A percentile compares a stretch with the other conserved stretches of the same genome.
Evolutionary conservation across 2,113 vertebrate species (phyloP).

Genomic region (Clarias macrocephalus): DNA sequence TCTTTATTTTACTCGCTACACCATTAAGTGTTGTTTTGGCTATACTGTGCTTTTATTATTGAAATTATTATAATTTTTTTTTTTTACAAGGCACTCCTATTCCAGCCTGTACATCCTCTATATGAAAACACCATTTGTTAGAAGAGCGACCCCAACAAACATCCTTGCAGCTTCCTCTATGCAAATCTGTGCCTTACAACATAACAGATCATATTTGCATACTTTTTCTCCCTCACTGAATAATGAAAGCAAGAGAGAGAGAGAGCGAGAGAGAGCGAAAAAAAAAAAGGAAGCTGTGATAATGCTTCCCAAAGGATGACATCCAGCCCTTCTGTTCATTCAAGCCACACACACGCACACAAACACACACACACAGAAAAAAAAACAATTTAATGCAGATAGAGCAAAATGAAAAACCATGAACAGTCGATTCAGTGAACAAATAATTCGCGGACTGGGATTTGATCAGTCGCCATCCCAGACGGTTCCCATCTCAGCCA

Average conservation of each 20-base stretch:
- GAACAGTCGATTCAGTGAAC: neutral
- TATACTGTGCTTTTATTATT: neutral
- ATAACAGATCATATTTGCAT: neutral
- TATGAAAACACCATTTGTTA: neutral
- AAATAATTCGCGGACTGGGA: neutral
- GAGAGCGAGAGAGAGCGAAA: no score
- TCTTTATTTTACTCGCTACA: no score
- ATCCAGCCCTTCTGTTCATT: neutral
- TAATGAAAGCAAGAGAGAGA: neutral
- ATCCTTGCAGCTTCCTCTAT: neutral
- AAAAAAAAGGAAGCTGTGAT: neutral
- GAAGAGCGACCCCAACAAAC: neutral
- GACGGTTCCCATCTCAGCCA: conserved; percentile 28
- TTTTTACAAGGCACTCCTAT: neutral
- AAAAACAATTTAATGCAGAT: neutral
- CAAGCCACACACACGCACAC: neutral
- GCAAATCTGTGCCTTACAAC: neutral
- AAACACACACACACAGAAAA: neutral
- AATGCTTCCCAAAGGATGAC: neutral
- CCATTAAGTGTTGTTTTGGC: neutral
- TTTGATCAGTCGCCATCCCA: neutral
- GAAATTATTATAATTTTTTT: neutral
- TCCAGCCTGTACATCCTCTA: neutral
- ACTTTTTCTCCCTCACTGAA: neutral
- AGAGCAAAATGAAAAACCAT: neutral